Evolutionary conservation across 2,888 invertebrate species (phyloP).

Genomic region (Eremobia ochroleuca): DNA sequence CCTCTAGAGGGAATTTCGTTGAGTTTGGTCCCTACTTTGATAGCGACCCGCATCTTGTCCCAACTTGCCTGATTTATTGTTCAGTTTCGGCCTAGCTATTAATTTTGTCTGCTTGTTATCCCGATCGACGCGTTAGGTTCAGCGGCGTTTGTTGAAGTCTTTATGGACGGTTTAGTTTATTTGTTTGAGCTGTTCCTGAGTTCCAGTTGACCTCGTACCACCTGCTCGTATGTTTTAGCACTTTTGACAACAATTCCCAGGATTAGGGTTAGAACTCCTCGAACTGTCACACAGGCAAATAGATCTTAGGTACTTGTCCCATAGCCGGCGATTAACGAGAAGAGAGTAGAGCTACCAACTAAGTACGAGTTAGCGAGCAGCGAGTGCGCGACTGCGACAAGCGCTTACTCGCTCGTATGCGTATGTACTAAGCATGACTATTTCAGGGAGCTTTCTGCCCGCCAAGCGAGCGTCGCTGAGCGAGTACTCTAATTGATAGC

Average conservation of each 20-base stretch:
- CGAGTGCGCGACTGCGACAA: not conserved
- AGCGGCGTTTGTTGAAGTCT: constrained; percentile 25
- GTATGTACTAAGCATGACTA: too few species aligned
- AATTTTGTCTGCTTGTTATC: constrained; percentile 63
- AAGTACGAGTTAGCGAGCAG: not conserved
- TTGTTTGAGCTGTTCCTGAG: not conserved
- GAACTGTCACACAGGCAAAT: not conserved
- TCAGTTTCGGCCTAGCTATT: constrained; percentile 57
- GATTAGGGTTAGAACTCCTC: not conserved
- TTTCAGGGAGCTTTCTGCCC: too few species aligned
- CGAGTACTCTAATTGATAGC: too few species aligned
- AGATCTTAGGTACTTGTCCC: not conserved
- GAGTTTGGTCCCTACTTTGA: constrained; percentile 55
- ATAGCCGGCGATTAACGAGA: not conserved
- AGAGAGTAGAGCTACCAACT: not conserved
- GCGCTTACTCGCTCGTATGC: too few species aligned
- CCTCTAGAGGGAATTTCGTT: constrained; percentile 54
- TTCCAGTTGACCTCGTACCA: not conserved
- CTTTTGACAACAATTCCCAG: not conserved
- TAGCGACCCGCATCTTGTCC: constrained; percentile 65
- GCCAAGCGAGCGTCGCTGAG: too few species aligned
- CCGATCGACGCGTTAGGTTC: constrained; percentile 49
- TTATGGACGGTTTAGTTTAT: not conserved
- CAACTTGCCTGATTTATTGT: constrained; percentile 66
- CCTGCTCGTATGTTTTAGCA: not conserved